Evolutionary conservation across 2,888 invertebrate genomes (phyloP).

Genomic region (Xestia c-nigrum): DNA sequence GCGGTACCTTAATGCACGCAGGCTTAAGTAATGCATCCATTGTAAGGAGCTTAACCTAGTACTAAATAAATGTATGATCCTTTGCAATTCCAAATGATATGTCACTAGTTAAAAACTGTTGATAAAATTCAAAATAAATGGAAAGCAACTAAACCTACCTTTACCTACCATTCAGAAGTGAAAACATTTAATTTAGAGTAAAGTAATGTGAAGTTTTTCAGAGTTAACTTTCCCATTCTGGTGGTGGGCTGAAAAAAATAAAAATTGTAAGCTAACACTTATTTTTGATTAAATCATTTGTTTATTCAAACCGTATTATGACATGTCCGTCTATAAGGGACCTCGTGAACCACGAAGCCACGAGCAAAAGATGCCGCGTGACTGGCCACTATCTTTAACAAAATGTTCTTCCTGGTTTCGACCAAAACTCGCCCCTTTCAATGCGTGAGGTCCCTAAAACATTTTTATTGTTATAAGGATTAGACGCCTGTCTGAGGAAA

Average conservation of each 20-base stretch:
- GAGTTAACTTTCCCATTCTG: not conserved
- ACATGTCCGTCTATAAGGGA: not conserved
- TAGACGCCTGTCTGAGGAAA: no score
- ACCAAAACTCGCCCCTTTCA: not conserved
- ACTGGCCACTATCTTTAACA: not conserved
- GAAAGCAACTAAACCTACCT: not conserved
- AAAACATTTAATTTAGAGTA: not conserved
- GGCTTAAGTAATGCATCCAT: not conserved
- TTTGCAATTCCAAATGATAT: not conserved
- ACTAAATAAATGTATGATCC: not conserved
- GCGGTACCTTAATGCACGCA: not conserved
- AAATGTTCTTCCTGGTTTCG: no score
- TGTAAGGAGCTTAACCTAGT: not conserved
- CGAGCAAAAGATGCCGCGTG: not conserved
- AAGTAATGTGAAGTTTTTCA: no score
- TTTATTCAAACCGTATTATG: not conserved
- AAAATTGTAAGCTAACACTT: not conserved
- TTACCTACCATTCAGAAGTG: not conserved
- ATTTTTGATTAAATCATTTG: not conserved
- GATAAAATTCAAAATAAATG: not conserved
- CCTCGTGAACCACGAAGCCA: no score
- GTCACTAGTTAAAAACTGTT: not conserved
- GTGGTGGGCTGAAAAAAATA: not conserved
- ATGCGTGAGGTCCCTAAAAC: not conserved
- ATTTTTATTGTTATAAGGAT: not conserved